These are phyloP conservation scores for Scyliorhinus canicula DNA, from an alignment of 2,797 vertebrate genomes.

Conservation along the genomic window DNA sequence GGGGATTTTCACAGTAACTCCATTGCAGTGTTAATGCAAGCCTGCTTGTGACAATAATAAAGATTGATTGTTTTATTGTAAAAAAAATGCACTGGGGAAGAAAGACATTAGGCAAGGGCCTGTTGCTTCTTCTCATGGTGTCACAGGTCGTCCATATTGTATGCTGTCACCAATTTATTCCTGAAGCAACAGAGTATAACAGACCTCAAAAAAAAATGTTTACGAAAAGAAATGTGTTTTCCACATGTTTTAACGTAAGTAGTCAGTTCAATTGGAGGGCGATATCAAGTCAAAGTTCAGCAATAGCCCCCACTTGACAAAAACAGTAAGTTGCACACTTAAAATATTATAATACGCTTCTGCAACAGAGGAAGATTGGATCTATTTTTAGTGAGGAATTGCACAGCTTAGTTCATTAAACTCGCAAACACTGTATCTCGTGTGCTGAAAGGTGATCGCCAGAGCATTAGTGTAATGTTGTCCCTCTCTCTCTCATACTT, in stretches of 20 bases:
- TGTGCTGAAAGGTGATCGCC: background rate
- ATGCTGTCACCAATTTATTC: background rate
- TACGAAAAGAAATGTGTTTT: background rate
- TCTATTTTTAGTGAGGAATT: background rate
- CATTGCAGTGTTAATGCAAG: no score
- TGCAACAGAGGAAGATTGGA: background rate
- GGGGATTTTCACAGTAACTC: no score
- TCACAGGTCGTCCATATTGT: background rate
- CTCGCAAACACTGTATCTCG: background rate
- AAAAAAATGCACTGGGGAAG: background rate
- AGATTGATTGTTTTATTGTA: no score
- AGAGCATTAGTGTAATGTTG: background rate
- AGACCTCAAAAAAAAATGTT: background rate
- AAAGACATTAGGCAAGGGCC: background rate
- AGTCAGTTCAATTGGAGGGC: background rate
- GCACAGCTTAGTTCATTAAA: background rate
- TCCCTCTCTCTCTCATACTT: background rate
- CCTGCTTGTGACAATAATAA: no score
- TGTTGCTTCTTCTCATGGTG: background rate
- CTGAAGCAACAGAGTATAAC: background rate
- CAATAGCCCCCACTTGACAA: background rate
- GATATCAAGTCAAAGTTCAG: background rate
- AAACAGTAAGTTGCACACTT: background rate
- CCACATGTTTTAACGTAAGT: background rate
- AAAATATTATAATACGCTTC: background rate